Conservation (phyloP, 2,113 vertebrate genomes). For the Miniopterus natalensis region DNA sequence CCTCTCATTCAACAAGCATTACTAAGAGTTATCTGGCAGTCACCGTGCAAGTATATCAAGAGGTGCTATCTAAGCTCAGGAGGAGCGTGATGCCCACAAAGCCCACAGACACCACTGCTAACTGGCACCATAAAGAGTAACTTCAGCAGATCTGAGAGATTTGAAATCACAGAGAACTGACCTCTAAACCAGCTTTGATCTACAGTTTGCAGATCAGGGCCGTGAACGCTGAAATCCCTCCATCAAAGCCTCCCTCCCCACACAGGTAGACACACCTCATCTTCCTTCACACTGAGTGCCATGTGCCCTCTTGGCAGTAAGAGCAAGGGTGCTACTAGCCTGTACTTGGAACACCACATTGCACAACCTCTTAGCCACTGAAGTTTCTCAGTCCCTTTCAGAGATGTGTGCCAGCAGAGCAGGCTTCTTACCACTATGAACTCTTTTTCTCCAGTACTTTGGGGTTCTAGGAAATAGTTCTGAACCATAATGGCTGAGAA, state of each 20-base stretch:
- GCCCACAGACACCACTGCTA: neutral
- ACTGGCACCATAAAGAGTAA: neutral
- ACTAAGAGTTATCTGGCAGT: neutral
- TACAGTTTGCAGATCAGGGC: neutral
- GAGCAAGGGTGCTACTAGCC: neutral
- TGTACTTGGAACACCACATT: neutral
- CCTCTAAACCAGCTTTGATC: neutral
- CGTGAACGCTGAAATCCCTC: neutral
- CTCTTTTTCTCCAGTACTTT: neutral
- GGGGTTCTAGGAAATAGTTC: neutral
- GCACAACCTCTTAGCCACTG: neutral
- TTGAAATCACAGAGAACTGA: neutral
- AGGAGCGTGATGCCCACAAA: neutral
- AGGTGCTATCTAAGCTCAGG: neutral
- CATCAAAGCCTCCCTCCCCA: neutral
- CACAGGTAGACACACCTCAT: neutral
- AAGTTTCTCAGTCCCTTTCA: neutral
- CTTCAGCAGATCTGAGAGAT: neutral
- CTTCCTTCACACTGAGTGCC: neutral
- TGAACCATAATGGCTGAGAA: slow-evolving; percentile 4
- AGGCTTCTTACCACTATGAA: neutral
- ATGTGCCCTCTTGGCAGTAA: neutral
- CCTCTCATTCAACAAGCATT: slow-evolving; percentile 2
- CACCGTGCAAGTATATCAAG: neutral
- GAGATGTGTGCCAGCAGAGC: neutral